Evolutionary conservation across 2,888 invertebrate genomes (phyloP).

Genomic region (Halictus quadricinctus): DNA sequence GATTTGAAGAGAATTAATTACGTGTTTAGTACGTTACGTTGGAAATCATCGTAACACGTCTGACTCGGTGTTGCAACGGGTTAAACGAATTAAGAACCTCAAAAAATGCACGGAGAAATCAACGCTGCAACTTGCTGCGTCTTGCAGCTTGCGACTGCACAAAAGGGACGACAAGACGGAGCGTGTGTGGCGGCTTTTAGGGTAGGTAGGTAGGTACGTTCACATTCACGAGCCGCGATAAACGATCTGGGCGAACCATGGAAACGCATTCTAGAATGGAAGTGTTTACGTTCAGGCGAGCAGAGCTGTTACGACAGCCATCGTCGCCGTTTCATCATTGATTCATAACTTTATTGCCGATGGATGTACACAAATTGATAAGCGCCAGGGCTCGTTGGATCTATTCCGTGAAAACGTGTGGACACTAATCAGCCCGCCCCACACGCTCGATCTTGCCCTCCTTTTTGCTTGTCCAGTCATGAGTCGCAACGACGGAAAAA

Average conservation of each 20-base stretch:
- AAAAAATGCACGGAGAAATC: neutral
- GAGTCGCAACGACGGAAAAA: no score
- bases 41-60: no score
- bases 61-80: no score
- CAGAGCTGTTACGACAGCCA: neutral
- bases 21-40: no score
- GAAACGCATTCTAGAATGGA: slow-evolving; percentile 1
- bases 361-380: neutral
- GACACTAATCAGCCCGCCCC: no score
- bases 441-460: no score
- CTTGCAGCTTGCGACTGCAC: neutral
- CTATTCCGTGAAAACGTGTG: neutral
- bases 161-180: neutral
- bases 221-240: neutral
- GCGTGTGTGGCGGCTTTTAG: neutral
- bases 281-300: neutral
- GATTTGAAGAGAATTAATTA: no score
- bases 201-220: neutral
- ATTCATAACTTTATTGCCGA: neutral
- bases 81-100: neutral
- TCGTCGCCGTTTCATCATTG: neutral
- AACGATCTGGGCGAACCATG: neutral
- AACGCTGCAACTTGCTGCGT: neutral
- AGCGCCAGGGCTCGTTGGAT: neutral
- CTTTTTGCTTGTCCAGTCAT: no score